These are phyloP conservation scores for Corvus cornix DNA, from an alignment of 2,113 vertebrate species.

Conservation along the genomic window DNA sequence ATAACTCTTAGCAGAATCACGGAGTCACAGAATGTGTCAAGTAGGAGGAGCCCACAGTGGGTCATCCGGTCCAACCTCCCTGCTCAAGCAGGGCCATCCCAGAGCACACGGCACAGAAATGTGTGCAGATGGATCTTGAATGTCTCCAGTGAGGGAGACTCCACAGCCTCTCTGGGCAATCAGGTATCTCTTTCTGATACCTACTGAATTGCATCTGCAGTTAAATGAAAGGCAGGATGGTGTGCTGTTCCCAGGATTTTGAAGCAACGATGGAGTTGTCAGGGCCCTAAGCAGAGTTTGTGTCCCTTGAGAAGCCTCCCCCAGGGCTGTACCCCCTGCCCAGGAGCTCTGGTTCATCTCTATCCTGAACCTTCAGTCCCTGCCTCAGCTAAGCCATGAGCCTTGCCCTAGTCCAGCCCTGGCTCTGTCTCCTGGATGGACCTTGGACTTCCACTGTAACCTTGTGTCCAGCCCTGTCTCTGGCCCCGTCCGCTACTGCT, in stretches of 20 bases:
- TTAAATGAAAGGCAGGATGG: not conserved
- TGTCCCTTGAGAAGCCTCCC: not conserved
- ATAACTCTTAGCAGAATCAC: not conserved
- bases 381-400: not conserved
- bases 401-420: not conserved
- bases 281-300: not conserved
- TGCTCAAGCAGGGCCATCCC: not conserved
- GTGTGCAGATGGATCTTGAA: not conserved
- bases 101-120: rapidly evolving
- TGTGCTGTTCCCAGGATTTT: not conserved
- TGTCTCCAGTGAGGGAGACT: not conserved
- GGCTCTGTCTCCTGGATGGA: not conserved
- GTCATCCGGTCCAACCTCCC: not conserved
- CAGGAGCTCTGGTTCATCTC: not conserved
- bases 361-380: not conserved
- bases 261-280: not conserved
- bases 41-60: not conserved
- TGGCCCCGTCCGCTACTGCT: not conserved
- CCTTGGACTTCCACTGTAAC: not conserved
- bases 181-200: not conserved
- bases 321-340: not conserved
- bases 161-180: not conserved
- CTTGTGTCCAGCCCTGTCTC: not conserved
- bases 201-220: not conserved
- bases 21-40: not conserved